Conservation (phyloP, 2,797 vertebrate genomes). For the Anguilla obscura region DNA sequence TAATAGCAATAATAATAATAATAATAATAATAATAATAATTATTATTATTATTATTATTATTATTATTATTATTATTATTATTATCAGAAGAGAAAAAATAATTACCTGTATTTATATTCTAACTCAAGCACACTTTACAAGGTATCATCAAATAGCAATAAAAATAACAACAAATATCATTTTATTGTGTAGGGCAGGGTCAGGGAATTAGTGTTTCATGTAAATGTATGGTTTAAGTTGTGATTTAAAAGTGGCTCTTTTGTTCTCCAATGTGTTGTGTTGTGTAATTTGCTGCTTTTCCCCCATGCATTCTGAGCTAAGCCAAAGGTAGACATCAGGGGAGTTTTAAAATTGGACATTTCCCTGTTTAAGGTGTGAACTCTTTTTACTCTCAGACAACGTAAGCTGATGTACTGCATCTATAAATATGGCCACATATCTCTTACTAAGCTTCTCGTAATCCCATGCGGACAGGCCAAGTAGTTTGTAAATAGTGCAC, state of each 20-base stretch:
- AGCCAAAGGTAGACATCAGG: neutral
- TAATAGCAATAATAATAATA: too few species aligned
- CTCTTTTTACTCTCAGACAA: slow-evolving; percentile 10
- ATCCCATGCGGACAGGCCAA: neutral
- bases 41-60: too few species aligned
- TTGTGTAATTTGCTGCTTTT: neutral
- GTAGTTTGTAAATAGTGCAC: neutral
- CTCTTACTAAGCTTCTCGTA: slow-evolving; percentile 23
- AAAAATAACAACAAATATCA: neutral
- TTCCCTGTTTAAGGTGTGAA: neutral
- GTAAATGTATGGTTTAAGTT: neutral
- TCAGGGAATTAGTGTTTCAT: too few species aligned
- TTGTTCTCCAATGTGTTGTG: too few species aligned
- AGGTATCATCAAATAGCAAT: neutral
- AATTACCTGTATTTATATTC: too few species aligned
- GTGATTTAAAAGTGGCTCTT: neutral
- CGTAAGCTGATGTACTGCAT: neutral
- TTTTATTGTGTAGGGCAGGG: neutral
- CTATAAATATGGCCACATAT: slow-evolving; percentile 20
- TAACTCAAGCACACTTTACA: neutral
- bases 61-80: too few species aligned
- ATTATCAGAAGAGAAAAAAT: neutral
- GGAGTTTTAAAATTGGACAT: neutral
- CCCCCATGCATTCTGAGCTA: neutral
- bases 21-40: too few species aligned